A percentile compares a stretch with the other conserved stretches of the same genome.
Conservation (phyloP, 2,797 vertebrate species). For the Nannoperca obscura region DNA sequence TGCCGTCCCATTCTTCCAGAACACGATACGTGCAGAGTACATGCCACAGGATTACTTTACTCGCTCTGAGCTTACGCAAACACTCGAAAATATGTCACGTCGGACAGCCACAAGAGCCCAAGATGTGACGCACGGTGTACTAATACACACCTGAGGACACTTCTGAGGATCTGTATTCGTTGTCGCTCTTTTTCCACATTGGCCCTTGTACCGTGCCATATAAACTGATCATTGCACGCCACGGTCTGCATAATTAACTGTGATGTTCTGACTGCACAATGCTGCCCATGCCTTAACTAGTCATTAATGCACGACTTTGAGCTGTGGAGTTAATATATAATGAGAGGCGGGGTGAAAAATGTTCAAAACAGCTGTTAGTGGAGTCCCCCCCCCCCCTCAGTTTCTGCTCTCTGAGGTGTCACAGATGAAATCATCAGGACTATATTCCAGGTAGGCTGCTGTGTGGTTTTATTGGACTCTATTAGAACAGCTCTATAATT, state of each 20-base stretch:
- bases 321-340: slow-evolving; percentile 41
- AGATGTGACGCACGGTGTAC: slow-evolving; percentile 41
- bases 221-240: slow-evolving; percentile 29
- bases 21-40: slow-evolving; percentile 55
- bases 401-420: slow-evolving; percentile 50
- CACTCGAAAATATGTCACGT: slow-evolving; percentile 45
- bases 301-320: slow-evolving; percentile 55
- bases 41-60: slow-evolving; percentile 67
- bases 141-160: slow-evolving; percentile 50
- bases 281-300: slow-evolving; percentile 38
- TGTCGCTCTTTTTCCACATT: slow-evolving; percentile 35
- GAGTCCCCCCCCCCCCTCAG: slow-evolving; percentile 19
- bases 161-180: slow-evolving; percentile 52
- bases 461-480: slow-evolving; percentile 71
- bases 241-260: slow-evolving; percentile 50
- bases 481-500: slow-evolving; percentile 74
- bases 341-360: slow-evolving; percentile 41
- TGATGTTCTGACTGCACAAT: slow-evolving; percentile 50
- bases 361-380: slow-evolving; percentile 50
- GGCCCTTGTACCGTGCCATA: slow-evolving; percentile 13
- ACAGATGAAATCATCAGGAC: slow-evolving; percentile 80
- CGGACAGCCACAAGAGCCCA: slow-evolving; percentile 22
- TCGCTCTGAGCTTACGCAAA: slow-evolving; percentile 43
- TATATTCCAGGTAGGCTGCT: slow-evolving; percentile 75
- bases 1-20: slow-evolving; percentile 63